Percentiles rank a stretch among this genome's conserved stretches.
Evolutionary conservation across 2,888 invertebrate species (phyloP).

Genomic region (Megamerina dolium): DNA sequence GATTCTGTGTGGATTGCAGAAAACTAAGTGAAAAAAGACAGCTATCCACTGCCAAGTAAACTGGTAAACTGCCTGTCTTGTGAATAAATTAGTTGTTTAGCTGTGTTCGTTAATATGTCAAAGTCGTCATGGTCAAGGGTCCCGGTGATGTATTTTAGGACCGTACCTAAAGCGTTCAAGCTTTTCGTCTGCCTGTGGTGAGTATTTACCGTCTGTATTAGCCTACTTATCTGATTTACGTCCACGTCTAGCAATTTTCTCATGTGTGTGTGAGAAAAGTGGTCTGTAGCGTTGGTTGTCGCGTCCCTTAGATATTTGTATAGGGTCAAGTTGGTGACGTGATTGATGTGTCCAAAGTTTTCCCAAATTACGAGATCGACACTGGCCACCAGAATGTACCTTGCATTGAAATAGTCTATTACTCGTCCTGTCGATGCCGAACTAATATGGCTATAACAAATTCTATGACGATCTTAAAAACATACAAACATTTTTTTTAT

Average conservation of each 20-base stretch:
- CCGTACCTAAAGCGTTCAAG: no score
- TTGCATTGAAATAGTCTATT: slow-evolving; percentile 6
- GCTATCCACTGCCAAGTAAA: no score
- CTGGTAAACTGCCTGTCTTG: no score
- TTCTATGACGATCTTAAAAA: slow-evolving; percentile 1
- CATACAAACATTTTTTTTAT: background rate
- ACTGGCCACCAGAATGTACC: slow-evolving; percentile 5
- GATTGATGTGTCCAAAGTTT: slow-evolving; percentile 3
- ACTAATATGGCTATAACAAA: background rate
- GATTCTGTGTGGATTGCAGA: no score
- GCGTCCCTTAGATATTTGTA: slow-evolving; percentile 7
- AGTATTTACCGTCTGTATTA: slow-evolving; percentile 5
- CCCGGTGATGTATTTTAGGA: no score
- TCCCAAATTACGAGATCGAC: no score
- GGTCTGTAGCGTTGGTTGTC: slow-evolving; percentile 5
- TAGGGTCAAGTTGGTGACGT: slow-evolving; percentile 5
- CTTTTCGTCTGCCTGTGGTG: slow-evolving; percentile 3
- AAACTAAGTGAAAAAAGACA: no score
- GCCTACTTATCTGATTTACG: slow-evolving; percentile 8
- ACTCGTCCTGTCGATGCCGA: slow-evolving; percentile 6
- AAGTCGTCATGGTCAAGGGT: no score
- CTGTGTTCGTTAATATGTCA: no score
- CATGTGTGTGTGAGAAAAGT: no score
- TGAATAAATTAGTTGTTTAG: no score
- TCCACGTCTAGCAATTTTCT: slow-evolving; percentile 6